These are phyloP conservation scores for Schizotus pectinicornis DNA, from an alignment of 2,888 invertebrate genomes.

Conservation along the genomic window DNA sequence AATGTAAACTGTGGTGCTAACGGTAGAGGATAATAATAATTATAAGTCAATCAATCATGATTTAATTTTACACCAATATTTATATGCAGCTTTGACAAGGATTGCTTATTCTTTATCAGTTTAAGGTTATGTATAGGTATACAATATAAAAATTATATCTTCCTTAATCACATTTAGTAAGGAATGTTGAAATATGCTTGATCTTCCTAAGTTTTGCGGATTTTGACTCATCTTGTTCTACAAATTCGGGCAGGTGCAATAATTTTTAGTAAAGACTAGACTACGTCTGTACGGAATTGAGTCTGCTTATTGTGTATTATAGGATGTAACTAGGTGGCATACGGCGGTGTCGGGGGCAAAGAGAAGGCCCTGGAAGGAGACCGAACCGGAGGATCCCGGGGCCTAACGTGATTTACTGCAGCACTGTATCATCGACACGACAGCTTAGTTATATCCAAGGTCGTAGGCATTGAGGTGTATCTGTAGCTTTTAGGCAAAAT, in stretches of 20 bases:
- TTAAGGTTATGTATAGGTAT: no score
- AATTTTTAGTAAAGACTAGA: slow-evolving; percentile 22
- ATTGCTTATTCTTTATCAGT: no score
- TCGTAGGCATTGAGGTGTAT: slow-evolving; percentile 26
- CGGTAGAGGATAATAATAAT: no score
- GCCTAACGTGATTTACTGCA: slow-evolving; percentile 49
- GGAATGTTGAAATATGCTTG: no score
- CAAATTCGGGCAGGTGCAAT: slow-evolving; percentile 26
- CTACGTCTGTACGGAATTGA: slow-evolving; percentile 28
- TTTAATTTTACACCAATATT: no score
- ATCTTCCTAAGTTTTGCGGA: no score
- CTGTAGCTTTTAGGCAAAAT: slow-evolving; percentile 28
- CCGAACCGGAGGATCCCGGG: slow-evolving; percentile 31
- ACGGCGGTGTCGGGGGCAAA: slow-evolving; percentile 6
- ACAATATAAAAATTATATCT: no score
- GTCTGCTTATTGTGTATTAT: slow-evolving; percentile 27
- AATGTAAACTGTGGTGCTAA: no score
- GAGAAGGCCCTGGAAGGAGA: slow-evolving; percentile 19
- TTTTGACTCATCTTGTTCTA: neutral
- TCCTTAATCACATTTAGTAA: no score
- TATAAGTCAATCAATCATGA: no score
- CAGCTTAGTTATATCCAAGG: slow-evolving; percentile 42
- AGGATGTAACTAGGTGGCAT: slow-evolving; percentile 22
- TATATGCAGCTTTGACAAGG: no score
- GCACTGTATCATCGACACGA: slow-evolving; percentile 50